A percentile compares a stretch with the other conserved stretches of the same genome.
These are phyloP conservation scores for Limosa lapponica DNA, from an alignment of 2,797 vertebrate genomes.

Conservation along the genomic window DNA sequence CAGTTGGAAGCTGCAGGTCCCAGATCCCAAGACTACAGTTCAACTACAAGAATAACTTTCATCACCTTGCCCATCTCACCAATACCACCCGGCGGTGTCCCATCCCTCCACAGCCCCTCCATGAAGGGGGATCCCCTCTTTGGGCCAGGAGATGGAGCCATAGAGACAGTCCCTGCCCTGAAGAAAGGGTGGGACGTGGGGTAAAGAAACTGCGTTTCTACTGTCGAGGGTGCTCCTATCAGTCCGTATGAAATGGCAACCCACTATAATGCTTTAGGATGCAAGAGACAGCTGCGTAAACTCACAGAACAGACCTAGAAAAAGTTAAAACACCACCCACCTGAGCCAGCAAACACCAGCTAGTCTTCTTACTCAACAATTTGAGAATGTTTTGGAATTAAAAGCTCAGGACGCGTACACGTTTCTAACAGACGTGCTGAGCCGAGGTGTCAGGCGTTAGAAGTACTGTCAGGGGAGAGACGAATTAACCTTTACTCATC, in stretches of 20 bases:
- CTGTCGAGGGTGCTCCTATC: not conserved
- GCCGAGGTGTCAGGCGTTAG: not conserved
- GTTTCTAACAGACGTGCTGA: not conserved
- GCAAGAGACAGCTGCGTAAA: not conserved
- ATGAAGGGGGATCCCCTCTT: not conserved
- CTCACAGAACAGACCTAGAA: not conserved
- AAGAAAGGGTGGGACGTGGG: not conserved
- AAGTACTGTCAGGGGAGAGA: not conserved
- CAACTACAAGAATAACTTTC: not conserved
- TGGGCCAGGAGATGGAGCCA: conserved; percentile 62
- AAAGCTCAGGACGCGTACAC: not conserved
- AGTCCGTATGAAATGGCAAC: not conserved
- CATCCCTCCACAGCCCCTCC: not conserved
- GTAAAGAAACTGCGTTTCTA: not conserved
- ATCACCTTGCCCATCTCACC: not conserved
- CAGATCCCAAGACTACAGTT: not conserved
- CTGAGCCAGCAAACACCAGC: not conserved
- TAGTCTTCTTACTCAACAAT: not conserved
- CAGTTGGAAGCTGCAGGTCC: not conserved
- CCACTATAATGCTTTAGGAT: not conserved
- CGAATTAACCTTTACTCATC: not conserved
- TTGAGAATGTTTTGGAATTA: not conserved
- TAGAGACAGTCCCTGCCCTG: conserved; percentile 20
- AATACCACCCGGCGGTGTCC: not conserved
- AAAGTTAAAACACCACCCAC: not conserved